Conservation (phyloP, 2,113 vertebrate species). For the Sakesphorus luctuosus region DNA sequence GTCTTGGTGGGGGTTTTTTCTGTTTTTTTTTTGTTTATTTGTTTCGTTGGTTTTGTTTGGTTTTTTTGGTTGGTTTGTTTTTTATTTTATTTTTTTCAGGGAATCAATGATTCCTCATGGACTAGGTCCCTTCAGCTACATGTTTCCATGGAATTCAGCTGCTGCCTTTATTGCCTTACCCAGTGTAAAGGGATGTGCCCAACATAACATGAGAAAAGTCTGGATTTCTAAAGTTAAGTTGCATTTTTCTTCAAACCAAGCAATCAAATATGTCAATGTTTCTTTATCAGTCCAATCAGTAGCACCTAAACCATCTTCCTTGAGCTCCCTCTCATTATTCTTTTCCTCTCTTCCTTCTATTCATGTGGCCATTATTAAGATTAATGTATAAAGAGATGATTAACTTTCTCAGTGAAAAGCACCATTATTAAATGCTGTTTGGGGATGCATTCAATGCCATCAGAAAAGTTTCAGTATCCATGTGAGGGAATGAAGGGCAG, state of each 20-base stretch:
- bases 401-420: not conserved
- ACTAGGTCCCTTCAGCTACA: not conserved
- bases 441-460: not conserved
- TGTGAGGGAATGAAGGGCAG: not conserved
- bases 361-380: not conserved
- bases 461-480: not conserved
- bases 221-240: not conserved
- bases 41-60: too few species aligned
- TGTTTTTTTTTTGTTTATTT: too few species aligned
- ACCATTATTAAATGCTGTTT: not conserved
- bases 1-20: not conserved
- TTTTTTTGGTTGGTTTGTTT: too few species aligned
- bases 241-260: not conserved
- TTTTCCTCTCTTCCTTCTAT: not conserved
- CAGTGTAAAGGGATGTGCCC: not conserved
- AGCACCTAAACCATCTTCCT: not conserved
- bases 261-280: not conserved
- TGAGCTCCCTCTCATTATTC: not conserved
- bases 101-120: not conserved
- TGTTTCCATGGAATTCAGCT: not conserved
- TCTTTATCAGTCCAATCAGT: too few species aligned
- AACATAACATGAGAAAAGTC: not conserved
- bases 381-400: not conserved
- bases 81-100: not conserved
- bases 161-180: not conserved